These are phyloP conservation scores for Meriones psammophilus DNA, from an alignment of 2,797 vertebrate genomes.

Conservation along the genomic window DNA sequence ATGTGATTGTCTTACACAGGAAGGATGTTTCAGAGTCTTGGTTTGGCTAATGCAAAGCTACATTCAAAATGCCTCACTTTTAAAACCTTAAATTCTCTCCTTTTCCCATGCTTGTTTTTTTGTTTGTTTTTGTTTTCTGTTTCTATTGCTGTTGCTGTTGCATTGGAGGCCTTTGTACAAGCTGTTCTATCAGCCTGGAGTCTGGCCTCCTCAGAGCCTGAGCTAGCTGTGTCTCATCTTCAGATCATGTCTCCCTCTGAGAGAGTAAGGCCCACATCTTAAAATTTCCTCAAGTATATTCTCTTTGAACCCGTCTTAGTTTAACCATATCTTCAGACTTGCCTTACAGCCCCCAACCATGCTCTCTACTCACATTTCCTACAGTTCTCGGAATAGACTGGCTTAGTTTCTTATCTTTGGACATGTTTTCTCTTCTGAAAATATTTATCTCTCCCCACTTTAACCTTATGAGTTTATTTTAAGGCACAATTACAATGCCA, in stretches of 20 bases:
- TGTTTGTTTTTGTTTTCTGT: background rate
- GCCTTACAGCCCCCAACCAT: background rate
- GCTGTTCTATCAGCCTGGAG: background rate
- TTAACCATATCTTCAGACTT: background rate
- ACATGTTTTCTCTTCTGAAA: background rate
- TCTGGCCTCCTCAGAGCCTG: background rate
- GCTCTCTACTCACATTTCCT: background rate
- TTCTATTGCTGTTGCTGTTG: background rate
- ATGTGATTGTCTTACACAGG: background rate
- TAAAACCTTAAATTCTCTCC: background rate
- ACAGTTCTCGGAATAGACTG: background rate
- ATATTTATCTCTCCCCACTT: background rate
- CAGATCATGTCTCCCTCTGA: background rate
- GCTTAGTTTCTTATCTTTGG: background rate
- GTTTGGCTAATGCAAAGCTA: conserved; percentile 27
- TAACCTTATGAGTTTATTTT: background rate
- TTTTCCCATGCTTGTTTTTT: background rate
- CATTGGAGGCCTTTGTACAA: background rate
- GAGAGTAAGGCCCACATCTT: background rate
- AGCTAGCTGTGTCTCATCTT: background rate
- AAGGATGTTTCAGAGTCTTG: background rate
- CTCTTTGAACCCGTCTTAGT: background rate
- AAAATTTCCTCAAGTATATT: background rate
- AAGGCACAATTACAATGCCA: background rate
- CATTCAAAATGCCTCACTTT: background rate